phyloP scores from a whole-genome alignment of 1,140 invertebrate genomes.

The Saccostrea echinata region DNA sequence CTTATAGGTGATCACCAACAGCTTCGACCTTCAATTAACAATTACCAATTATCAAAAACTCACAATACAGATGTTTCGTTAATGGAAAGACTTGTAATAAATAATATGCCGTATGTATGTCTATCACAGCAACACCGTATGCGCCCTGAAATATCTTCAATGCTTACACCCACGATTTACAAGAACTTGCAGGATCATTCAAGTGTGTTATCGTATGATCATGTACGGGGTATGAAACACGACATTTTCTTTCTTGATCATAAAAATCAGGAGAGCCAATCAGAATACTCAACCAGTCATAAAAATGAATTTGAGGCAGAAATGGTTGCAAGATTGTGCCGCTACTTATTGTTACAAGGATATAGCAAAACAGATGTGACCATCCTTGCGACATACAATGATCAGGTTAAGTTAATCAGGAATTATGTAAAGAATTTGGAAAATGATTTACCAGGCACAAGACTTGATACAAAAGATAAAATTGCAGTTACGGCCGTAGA shows the following conservation, averaged over 20 bases:
- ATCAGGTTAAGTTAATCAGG: slow-evolving; percentile 84
- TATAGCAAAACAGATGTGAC: slow-evolving; percentile 74
- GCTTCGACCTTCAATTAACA: slow-evolving; percentile 78
- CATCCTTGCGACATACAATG: slow-evolving; percentile 76
- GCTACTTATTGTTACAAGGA: slow-evolving; percentile 75
- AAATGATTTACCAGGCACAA: neutral
- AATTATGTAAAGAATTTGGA: slow-evolving; percentile 49
- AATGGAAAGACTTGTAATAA: slow-evolving; percentile 78
- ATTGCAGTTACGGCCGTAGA: slow-evolving; percentile 64
- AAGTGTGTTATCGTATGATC: slow-evolving; percentile 33
- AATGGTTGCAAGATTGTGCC: slow-evolving; percentile 65
- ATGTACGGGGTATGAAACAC: slow-evolving; percentile 36
- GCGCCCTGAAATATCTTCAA: slow-evolving; percentile 74
- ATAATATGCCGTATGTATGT: slow-evolving; percentile 69
- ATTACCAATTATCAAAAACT: slow-evolving; percentile 69
- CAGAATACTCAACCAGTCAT: slow-evolving; percentile 74
- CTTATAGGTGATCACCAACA: slow-evolving; percentile 88
- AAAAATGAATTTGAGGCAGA: slow-evolving; percentile 72
- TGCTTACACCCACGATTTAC: slow-evolving; percentile 64
- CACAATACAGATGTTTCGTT: slow-evolving; percentile 78
- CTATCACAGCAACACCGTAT: slow-evolving; percentile 69
- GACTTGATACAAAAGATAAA: slow-evolving; percentile 18
- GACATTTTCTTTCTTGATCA: slow-evolving; percentile 53
- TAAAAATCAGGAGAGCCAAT: slow-evolving; percentile 1
- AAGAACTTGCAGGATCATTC: slow-evolving; percentile 39